These are phyloP conservation scores for Priocnemis perturbator DNA, from an alignment of 2,888 invertebrate species.

Conservation along the genomic window DNA sequence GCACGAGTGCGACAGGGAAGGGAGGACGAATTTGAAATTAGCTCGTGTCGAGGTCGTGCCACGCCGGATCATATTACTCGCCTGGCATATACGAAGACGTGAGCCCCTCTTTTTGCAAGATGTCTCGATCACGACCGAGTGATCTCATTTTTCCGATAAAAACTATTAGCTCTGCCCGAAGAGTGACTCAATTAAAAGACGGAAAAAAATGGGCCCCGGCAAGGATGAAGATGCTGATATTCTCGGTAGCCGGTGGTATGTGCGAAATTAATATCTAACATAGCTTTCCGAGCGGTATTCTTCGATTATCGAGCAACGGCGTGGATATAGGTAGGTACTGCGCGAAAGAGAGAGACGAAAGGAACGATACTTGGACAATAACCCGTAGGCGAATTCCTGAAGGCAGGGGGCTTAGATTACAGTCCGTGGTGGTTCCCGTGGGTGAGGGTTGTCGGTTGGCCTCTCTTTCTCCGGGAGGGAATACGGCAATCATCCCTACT, in stretches of 20 bases:
- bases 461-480: conserved; percentile 29
- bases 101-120: background rate
- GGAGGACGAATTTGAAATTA: conserved; percentile 72
- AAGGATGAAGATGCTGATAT: no score
- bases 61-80: conserved; percentile 55
- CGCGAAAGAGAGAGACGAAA: no score
- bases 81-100: conserved; percentile 21
- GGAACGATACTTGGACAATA: conserved; percentile 51
- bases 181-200: no score
- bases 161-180: no score
- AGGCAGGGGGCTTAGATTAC: conserved; percentile 47
- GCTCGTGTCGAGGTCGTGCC: conserved; percentile 64
- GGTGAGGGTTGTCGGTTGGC: conserved; percentile 19
- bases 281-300: conserved; percentile 33
- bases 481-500: conserved; percentile 65
- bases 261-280: conserved; percentile 10
- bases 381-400: conserved; percentile 55
- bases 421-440: conserved; percentile 52
- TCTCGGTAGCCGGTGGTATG: no score
- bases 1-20: conserved; percentile 39
- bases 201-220: no score
- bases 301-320: conserved; percentile 53
- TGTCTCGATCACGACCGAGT: no score
- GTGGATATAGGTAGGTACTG: background rate
- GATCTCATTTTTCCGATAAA: no score